Base-by-base conservation (phyloP, 2,888 invertebrate genomes). In the Lagria hirta region DNA sequence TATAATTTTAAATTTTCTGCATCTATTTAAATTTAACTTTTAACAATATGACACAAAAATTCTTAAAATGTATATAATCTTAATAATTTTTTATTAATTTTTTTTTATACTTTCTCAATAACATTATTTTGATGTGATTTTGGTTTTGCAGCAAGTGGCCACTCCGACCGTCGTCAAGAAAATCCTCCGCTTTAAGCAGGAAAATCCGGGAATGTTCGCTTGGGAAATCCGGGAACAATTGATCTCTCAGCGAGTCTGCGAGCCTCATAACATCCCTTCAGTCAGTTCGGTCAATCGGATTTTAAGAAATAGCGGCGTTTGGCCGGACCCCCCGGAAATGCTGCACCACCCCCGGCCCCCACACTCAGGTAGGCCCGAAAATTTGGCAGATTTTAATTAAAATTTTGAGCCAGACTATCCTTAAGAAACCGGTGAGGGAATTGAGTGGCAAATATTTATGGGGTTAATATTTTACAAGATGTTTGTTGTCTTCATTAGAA, bases 231-330 rank as follows among this genome's bases (percentile, higher is more conserved):
- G 95, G 0, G 89, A 96, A 71, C 84, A 90, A 60, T 77, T 96
- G 51, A 82, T 95, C 37, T 83, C 88, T 27, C 93, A 94, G 62
- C 81, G 93, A 42, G 87, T 94, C 54, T 95, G 94, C 65, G 94
- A 94, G 69, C 88, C 89, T 0, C 87, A 86, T 69, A 86, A 87
- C 48, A 88, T 94, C 57, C 96, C 96, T 1, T 93, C 93, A 4
- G 93, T 96, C 57, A 93, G 93, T 49, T 94, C 93, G 1, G 94
- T 96, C 43, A 96, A 96, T 74, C 78, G 95, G 55, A 95, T 96
- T 61, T 76, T 96, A 23, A 79, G 95, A 51, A 91, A 90, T 70
- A 88, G 89, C 48, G 90, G 90, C 0, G 81, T 87, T 3, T 88
- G 88, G 82, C 83, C 84, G 5, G 85, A 85, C 51, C 67, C 70